phyloP scores from a whole-genome alignment of 2,797 vertebrate genomes.

The Pseudomugil gertrudae region DNA sequence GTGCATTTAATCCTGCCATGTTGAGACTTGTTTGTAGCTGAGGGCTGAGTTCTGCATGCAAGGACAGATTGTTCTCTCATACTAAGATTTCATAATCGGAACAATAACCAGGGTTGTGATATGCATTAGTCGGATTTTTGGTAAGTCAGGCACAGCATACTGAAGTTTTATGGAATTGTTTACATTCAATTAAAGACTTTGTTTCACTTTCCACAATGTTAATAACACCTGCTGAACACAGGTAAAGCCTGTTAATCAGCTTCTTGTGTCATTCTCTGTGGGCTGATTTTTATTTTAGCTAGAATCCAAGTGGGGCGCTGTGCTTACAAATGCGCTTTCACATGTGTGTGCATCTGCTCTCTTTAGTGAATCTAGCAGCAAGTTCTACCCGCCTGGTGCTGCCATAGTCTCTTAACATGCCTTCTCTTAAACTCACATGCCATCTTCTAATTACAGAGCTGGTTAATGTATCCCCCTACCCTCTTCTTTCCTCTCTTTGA shows the following conservation, averaged over 20 bases:
- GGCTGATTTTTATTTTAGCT: constrained; percentile 32
- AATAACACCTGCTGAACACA: constrained; percentile 3
- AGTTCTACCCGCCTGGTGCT: constrained; percentile 23
- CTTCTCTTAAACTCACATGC: constrained; percentile 53
- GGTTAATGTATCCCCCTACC: constrained; percentile 48
- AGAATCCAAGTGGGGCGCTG: constrained; percentile 19
- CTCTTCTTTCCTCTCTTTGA: constrained; percentile 23
- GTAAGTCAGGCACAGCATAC: background rate
- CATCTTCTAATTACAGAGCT: constrained; percentile 68
- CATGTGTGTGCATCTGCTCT: background rate
- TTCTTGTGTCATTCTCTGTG: constrained; percentile 13
- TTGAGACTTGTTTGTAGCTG: constrained; percentile 60
- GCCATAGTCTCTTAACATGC: constrained; percentile 20
- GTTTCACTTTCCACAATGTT: constrained; percentile 40
- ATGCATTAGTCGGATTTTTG: background rate
- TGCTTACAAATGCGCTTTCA: constrained; percentile 10
- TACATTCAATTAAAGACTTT: background rate
- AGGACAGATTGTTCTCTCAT: constrained; percentile 47
- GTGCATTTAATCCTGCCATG: constrained; percentile 58
- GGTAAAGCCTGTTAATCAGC: constrained; percentile 51
- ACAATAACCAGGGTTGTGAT: background rate
- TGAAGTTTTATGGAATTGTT: constrained; percentile 9
- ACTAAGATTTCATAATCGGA: constrained; percentile 10
- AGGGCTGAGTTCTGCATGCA: constrained; percentile 38
- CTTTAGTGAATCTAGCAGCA: constrained; percentile 34